Evolutionary conservation across 2,888 invertebrate genomes (phyloP).

Genomic region (Drosophila gaucha): DNA sequence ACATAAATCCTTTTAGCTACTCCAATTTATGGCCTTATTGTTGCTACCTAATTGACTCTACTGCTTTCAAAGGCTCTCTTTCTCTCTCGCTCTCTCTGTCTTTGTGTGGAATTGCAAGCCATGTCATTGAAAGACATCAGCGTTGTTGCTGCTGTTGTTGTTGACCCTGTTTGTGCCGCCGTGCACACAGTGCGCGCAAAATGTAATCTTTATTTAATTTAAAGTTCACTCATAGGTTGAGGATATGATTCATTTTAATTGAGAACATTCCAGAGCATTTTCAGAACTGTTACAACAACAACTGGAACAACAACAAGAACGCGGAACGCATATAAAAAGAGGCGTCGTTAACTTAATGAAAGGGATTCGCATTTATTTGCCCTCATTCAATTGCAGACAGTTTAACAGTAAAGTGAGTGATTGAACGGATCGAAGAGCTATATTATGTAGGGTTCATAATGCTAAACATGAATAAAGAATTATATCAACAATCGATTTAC

Average conservation of each 20-base stretch:
- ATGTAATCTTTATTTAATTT: conserved; percentile 72
- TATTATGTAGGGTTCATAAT: background rate
- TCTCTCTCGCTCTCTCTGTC: background rate
- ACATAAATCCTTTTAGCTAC: conserved; percentile 11
- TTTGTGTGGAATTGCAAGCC: conserved; percentile 7
- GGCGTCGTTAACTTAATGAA: background rate
- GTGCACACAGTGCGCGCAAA: conserved; percentile 25
- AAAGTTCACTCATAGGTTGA: conserved; percentile 75
- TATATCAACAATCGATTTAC: no score
- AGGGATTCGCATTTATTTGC: background rate
- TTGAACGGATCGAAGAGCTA: background rate
- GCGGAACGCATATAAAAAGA: background rate
- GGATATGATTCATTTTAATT: conserved; percentile 74
- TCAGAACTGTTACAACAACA: conserved; percentile 24
- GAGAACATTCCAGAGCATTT: conserved; percentile 63
- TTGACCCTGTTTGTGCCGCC: conserved; percentile 13
- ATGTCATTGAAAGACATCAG: conserved; percentile 21
- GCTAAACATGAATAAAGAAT: no score
- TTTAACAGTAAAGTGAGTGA: no score
- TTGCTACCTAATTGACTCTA: conserved; percentile 5
- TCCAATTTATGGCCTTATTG: conserved; percentile 10
- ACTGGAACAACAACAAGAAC: conserved; percentile 18
- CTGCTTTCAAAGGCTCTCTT: background rate
- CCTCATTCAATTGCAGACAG: no score
- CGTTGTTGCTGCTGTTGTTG: conserved; percentile 11